phyloP scores from a whole-genome alignment of 2,888 invertebrate genomes.

The Catonia carolina region DNA sequence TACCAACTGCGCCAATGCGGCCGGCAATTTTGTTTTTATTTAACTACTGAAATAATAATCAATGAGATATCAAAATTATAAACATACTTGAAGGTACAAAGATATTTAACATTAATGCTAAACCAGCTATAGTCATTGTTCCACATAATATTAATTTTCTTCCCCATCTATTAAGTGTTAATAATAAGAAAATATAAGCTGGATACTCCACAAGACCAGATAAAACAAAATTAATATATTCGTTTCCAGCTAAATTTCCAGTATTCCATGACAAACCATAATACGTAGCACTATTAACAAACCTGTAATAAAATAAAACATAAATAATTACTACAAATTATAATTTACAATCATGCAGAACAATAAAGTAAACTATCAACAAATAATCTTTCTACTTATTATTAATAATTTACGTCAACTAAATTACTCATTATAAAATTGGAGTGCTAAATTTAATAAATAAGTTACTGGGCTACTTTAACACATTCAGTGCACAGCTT shows the following conservation, averaged over 20 bases:
- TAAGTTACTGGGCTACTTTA: no score
- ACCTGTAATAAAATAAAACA: slow-evolving; percentile 43
- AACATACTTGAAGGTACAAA: slow-evolving; percentile 52
- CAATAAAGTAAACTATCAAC: no score
- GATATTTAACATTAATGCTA: slow-evolving; percentile 51
- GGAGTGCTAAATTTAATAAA: no score
- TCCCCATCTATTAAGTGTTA: slow-evolving; percentile 63
- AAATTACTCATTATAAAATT: no score
- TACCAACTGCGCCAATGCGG: no score
- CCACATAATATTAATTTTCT: slow-evolving; percentile 60
- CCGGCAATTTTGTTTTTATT: no score
- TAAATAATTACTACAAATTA: no score
- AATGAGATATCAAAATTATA: no score
- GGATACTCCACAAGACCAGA: slow-evolving; percentile 71
- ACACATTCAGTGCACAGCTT: no score
- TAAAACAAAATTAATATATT: slow-evolving; percentile 64
- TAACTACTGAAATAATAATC: no score
- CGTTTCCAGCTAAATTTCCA: slow-evolving; percentile 62
- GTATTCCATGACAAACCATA: slow-evolving; percentile 73
- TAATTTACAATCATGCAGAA: no score
- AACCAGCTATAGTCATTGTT: slow-evolving; percentile 58
- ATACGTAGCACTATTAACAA: slow-evolving; percentile 69
- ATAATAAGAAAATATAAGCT: slow-evolving; percentile 57
- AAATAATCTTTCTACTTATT: not conserved
- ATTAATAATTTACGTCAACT: no score